A percentile compares a stretch with the other conserved stretches of the same genome.
These are phyloP conservation scores for Scytalopus superciliaris DNA, from an alignment of 2,113 vertebrate genomes.

Conservation along the genomic window DNA sequence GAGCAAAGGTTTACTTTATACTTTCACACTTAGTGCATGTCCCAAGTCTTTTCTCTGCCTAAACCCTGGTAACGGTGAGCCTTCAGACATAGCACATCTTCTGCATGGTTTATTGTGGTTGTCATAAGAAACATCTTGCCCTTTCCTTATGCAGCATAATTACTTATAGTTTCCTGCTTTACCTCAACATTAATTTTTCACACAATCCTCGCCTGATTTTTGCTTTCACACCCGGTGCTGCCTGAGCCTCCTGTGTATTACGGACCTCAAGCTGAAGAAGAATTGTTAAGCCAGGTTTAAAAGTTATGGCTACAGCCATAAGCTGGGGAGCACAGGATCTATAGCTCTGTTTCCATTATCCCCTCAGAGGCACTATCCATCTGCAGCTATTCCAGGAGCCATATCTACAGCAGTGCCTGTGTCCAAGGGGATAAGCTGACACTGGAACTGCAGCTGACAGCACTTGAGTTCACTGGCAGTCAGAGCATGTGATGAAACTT, in stretches of 20 bases:
- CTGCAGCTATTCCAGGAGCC: constrained; percentile 21
- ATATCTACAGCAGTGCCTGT: background rate
- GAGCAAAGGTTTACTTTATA: background rate
- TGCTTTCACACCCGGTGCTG: background rate
- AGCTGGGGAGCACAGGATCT: background rate
- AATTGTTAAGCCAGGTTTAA: background rate
- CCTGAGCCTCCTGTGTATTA: background rate
- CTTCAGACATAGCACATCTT: background rate
- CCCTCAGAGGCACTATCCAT: background rate
- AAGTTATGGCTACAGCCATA: background rate
- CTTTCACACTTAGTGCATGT: background rate
- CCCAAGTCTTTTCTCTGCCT: background rate
- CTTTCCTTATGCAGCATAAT: background rate
- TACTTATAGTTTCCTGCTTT: background rate
- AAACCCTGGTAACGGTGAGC: background rate
- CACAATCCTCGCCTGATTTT: background rate
- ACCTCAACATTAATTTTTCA: background rate
- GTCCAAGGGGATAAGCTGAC: background rate
- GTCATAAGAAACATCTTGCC: background rate
- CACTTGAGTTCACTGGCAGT: background rate
- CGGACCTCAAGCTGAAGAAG: background rate
- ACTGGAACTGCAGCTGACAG: constrained; percentile 33
- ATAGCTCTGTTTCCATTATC: background rate
- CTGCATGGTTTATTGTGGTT: background rate
- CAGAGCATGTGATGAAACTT: background rate